Percentiles rank a stretch among this genome's conserved stretches.
Conservation (phyloP, 2,113 vertebrate species). For the Pluvialis apricaria region DNA sequence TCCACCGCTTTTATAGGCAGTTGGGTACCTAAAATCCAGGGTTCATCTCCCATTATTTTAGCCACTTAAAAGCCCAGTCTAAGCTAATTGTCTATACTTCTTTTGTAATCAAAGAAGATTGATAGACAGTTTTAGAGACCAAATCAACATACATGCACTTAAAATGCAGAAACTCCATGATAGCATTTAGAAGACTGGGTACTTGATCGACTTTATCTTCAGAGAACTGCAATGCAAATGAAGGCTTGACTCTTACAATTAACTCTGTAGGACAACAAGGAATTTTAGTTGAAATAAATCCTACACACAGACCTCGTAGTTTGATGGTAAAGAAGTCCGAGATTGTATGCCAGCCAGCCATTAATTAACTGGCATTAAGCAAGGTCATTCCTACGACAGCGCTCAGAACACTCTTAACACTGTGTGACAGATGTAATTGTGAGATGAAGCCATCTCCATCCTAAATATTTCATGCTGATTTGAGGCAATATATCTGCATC, state of each 20-base stretch:
- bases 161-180: not conserved
- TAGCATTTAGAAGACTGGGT: not conserved
- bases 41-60: not conserved
- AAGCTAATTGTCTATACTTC: not conserved
- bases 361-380: not conserved
- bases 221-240: not conserved
- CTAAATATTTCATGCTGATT: not conserved
- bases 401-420: not conserved
- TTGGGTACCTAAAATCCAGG: not conserved
- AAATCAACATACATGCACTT: not conserved
- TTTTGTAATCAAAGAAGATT: not conserved
- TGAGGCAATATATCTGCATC: not conserved
- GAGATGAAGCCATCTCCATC: not conserved
- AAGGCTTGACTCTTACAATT: not conserved
- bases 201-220: not conserved
- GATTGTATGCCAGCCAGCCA: not conserved
- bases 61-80: not conserved
- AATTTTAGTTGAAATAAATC: not conserved
- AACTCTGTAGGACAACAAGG: not conserved
- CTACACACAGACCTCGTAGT: not conserved
- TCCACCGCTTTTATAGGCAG: not conserved
- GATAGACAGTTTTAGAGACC: not conserved
- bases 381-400: not conserved
- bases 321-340: not conserved
- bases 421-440: not conserved